phyloP scores from a whole-genome alignment of 1,140 invertebrate genomes.

The Scaptomyza montana region DNA sequence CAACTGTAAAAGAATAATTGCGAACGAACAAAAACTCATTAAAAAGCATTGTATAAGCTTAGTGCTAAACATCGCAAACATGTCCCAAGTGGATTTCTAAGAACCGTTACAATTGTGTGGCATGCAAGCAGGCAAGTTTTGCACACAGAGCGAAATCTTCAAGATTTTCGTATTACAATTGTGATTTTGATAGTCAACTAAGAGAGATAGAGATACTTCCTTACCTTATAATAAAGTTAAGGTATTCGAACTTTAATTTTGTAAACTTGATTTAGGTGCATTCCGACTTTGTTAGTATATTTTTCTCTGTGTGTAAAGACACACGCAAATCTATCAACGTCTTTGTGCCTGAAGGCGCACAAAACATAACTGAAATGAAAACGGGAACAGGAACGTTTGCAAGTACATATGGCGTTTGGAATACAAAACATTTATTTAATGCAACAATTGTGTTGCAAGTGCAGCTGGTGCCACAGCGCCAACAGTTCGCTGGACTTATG shows the following conservation, averaged over 20 bases:
- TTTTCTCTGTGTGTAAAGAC: constrained; percentile 10
- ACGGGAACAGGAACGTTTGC: constrained; percentile 1
- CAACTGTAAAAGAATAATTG: constrained; percentile 59
- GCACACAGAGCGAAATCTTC: background rate
- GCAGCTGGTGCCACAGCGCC: constrained; percentile 41
- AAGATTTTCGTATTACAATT: no score
- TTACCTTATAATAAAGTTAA: no score
- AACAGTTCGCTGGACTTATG: constrained; percentile 22
- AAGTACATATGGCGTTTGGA: constrained; percentile 4
- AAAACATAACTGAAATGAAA: constrained; percentile 27
- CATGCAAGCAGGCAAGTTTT: background rate
- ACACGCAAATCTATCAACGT: constrained; percentile 75
- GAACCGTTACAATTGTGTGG: constrained; percentile 26
- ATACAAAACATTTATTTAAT: constrained; percentile 74
- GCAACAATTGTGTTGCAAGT: constrained; percentile 75
- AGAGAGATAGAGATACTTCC: no score
- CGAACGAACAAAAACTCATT: constrained; percentile 72
- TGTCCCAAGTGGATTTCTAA: constrained; percentile 25
- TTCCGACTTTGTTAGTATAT: background rate
- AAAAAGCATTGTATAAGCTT: constrained; percentile 38
- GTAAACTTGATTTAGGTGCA: background rate
- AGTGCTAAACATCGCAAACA: constrained; percentile 29
- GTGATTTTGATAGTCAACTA: no score
- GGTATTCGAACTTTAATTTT: no score
- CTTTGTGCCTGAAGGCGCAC: constrained; percentile 55